Percentiles rank a stretch among this genome's conserved stretches.
Conservation (phyloP, 2,888 invertebrate species). For the Unio pictorum region DNA sequence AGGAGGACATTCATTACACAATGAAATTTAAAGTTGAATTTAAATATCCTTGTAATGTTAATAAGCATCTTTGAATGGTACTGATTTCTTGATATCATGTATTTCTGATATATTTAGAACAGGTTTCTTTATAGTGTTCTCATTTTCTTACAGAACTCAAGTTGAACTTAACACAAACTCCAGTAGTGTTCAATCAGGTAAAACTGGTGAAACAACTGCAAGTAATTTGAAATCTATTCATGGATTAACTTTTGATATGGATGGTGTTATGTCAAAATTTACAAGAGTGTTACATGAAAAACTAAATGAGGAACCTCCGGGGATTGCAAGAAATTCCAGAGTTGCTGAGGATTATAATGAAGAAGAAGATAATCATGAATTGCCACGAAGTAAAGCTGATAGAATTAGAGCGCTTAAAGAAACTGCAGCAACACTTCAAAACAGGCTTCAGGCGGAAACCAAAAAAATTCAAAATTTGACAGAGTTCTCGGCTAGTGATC, state of each 20-base stretch:
- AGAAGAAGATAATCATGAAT: constrained; percentile 9
- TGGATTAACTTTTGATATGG: constrained; percentile 48
- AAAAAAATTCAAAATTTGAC: constrained; percentile 35
- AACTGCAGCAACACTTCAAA: constrained; percentile 57
- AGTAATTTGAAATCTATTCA: constrained; percentile 35
- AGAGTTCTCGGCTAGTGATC: no score
- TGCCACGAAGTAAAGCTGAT: constrained; percentile 41
- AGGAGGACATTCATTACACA: no score
- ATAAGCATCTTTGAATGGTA: no score
- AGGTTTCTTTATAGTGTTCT: no score
- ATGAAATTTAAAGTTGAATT: no score
- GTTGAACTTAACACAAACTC: no score
- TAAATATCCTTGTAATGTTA: no score
- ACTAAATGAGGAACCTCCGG: constrained; percentile 34
- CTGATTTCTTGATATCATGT: no score
- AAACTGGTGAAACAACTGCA: no score
- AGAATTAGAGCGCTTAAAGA: constrained; percentile 58
- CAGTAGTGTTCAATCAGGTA: no score
- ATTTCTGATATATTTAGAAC: no score
- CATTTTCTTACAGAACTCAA: no score
- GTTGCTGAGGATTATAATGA: not conserved
- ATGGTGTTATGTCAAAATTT: constrained; percentile 50
- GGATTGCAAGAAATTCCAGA: constrained; percentile 7
- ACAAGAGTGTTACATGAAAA: constrained; percentile 49
- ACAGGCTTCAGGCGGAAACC: constrained; percentile 48